Percentiles rank a stretch among this genome's conserved stretches.
phyloP scores from a whole-genome alignment of 2,888 invertebrate species.

The Monochamus alternatus region DNA sequence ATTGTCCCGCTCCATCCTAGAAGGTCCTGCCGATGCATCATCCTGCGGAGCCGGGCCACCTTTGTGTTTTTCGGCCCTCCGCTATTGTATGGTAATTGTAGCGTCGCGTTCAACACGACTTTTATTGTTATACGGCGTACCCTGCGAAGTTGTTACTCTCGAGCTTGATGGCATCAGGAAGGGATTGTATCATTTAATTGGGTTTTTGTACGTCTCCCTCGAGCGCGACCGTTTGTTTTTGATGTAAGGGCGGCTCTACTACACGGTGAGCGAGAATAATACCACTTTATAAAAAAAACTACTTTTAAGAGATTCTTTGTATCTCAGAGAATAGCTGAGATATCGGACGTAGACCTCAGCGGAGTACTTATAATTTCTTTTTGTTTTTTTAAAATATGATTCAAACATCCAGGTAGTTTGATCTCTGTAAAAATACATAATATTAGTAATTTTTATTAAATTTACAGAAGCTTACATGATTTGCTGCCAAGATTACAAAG shows the following conservation, averaged over 20 bases:
- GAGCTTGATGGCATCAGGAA: neutral
- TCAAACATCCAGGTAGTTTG: no score
- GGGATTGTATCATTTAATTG: slow-evolving; percentile 11
- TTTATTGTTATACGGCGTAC: slow-evolving; percentile 33
- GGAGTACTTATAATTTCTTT: no score
- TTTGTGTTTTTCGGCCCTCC: slow-evolving; percentile 10
- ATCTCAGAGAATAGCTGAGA: no score
- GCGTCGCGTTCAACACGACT: slow-evolving; percentile 35
- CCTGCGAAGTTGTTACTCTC: neutral
- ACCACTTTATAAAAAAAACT: no score
- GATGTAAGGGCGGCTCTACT: neutral
- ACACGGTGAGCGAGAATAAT: neutral
- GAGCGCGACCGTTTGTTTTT: neutral
- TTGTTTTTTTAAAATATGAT: no score
- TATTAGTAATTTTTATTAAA: no score
- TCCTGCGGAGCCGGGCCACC: neutral
- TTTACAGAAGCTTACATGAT: no score
- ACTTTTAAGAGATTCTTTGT: no score
- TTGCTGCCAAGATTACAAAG: no score
- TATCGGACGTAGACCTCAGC: no score
- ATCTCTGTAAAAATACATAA: no score
- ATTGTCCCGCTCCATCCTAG: neutral
- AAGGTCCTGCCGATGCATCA: slow-evolving; percentile 5
- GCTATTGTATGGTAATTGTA: slow-evolving; percentile 40
- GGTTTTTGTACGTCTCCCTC: neutral